phyloP scores from a whole-genome alignment of 64 coral and sea anemone species.

The Anthopleura sola region DNA sequence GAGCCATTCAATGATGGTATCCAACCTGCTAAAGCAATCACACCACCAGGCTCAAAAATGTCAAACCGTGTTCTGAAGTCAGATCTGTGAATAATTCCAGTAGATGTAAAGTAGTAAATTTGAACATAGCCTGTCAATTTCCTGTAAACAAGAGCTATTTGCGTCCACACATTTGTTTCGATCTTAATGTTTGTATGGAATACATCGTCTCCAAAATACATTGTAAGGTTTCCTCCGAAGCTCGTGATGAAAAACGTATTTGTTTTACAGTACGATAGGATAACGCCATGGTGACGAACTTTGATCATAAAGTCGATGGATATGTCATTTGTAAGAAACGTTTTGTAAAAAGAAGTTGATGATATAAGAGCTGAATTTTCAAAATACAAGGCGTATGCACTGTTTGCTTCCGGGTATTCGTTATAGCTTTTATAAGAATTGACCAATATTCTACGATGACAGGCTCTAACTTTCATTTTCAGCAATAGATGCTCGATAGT shows the following conservation, averaged over 20 bases:
- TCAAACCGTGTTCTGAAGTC: slow-evolving; percentile 57
- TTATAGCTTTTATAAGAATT: slow-evolving; percentile 50
- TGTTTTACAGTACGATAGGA: slow-evolving; percentile 68
- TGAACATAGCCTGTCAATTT: slow-evolving; percentile 48
- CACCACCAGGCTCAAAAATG: slow-evolving; percentile 73
- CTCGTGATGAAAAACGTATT: slow-evolving; percentile 76
- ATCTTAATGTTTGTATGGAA: slow-evolving; percentile 72
- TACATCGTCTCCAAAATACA: slow-evolving; percentile 59
- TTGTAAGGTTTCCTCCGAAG: slow-evolving; percentile 37
- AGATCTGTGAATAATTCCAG: slow-evolving; percentile 54
- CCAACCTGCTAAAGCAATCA: slow-evolving; percentile 76
- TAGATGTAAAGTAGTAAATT: slow-evolving; percentile 74
- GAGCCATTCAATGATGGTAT: slow-evolving; percentile 78
- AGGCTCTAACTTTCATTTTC: slow-evolving; percentile 53
- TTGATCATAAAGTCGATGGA: slow-evolving; percentile 85
- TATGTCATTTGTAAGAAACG: slow-evolving; percentile 60
- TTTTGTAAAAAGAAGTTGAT: slow-evolving; percentile 51
- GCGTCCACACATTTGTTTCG: slow-evolving; percentile 81
- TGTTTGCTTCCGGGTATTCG: slow-evolving; percentile 86
- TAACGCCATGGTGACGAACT: slow-evolving; percentile 67
- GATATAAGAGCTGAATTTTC: slow-evolving; percentile 58
- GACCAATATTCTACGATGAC: slow-evolving; percentile 70
- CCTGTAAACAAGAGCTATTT: slow-evolving; percentile 75
- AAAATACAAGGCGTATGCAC: slow-evolving; percentile 83
- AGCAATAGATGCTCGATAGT: neutral